phyloP scores from a whole-genome alignment of 2,888 invertebrate species.

The Hybos culiciformis region DNA sequence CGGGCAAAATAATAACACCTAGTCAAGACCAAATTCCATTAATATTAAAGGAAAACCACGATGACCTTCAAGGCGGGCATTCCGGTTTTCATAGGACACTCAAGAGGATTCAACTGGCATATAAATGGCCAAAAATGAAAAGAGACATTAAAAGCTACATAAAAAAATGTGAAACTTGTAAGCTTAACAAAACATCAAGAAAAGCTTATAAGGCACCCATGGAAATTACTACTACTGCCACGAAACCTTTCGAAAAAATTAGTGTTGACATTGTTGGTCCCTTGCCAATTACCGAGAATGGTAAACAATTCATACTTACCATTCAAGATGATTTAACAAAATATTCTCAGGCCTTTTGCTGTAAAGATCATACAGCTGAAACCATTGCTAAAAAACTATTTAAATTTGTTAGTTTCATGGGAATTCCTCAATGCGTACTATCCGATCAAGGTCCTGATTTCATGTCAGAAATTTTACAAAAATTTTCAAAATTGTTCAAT shows the following conservation, averaged over 20 bases:
- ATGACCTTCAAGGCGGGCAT: too few species aligned
- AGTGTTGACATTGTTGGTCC: constrained; percentile 22
- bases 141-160: constrained; percentile 22
- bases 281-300: constrained; percentile 16
- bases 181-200: constrained; percentile 12
- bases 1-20: constrained; percentile 1
- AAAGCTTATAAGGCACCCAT: constrained; percentile 17
- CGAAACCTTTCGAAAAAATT: constrained; percentile 21
- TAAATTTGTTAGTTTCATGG: constrained; percentile 4
- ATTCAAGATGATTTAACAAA: constrained; percentile 27
- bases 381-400: constrained; percentile 19
- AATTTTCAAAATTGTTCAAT: constrained; percentile 20
- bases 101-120: constrained; percentile 12
- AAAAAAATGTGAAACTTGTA: constrained; percentile 21
- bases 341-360: constrained; percentile 21
- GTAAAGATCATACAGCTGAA: constrained; percentile 23
- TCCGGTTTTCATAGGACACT: constrained; percentile 2
- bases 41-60: constrained; percentile 13
- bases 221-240: constrained; percentile 22
- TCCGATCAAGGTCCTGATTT: constrained; percentile 14
- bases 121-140: constrained; percentile 24
- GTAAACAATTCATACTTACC: constrained; percentile 21
- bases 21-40: too few species aligned
- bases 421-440: constrained; percentile 8
- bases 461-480: constrained; percentile 17